phyloP scores from a whole-genome alignment of 2,888 invertebrate species.

The Phortica magna region DNA sequence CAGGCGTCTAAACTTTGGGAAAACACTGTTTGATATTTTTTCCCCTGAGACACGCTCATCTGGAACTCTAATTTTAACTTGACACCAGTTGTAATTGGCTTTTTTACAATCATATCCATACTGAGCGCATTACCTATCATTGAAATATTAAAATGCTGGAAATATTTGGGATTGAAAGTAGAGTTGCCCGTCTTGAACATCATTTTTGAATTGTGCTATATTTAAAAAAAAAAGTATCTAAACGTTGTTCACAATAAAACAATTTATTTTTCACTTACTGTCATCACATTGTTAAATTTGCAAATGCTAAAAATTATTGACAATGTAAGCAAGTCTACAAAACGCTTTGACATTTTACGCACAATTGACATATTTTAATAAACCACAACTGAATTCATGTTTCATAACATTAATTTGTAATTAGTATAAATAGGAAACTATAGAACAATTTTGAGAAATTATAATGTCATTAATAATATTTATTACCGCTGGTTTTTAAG shows the following conservation, averaged over 20 bases:
- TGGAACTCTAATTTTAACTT: slow-evolving; percentile 4
- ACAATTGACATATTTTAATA: not conserved
- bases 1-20: slow-evolving; percentile 29
- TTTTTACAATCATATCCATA: not conserved
- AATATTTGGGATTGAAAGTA: slow-evolving; percentile 39
- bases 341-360: not conserved
- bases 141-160: slow-evolving; percentile 33
- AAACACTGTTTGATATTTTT: slow-evolving; percentile 18
- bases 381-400: not conserved
- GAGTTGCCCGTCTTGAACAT: not conserved
- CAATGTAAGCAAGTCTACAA: no score
- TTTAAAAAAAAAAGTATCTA: no score
- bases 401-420: no score
- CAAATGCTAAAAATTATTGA: no score
- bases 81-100: not conserved
- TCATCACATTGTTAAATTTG: no score
- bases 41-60: not conserved
- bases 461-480: slow-evolving; percentile 38
- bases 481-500: slow-evolving; percentile 17
- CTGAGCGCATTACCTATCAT: slow-evolving; percentile 30
- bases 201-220: no score
- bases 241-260: no score
- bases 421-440: not conserved
- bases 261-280: no score
- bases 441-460: not conserved